phyloP scores from a whole-genome alignment of 2,888 invertebrate species.

The Leucozona laternaria region DNA sequence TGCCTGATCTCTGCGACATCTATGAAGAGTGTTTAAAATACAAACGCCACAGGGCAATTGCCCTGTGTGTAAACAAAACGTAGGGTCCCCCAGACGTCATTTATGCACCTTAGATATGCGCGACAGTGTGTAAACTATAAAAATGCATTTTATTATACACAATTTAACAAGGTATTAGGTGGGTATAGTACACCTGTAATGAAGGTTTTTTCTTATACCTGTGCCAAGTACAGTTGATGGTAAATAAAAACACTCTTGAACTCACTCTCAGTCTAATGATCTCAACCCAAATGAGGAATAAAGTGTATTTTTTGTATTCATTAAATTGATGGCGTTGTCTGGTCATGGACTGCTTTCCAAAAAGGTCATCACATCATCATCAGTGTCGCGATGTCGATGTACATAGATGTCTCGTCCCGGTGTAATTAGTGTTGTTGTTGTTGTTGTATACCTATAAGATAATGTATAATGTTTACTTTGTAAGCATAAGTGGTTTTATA shows the following conservation, averaged over 20 bases:
- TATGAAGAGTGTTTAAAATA: not conserved
- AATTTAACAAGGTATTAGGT: constrained; percentile 22
- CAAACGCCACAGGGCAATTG: not conserved
- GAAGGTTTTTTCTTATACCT: constrained; percentile 6
- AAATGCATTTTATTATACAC: constrained; percentile 36
- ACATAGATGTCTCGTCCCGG: too few relatives aligned
- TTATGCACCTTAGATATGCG: not conserved
- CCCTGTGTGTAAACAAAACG: constrained; percentile 21
- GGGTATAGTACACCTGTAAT: constrained; percentile 29
- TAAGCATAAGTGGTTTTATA: not conserved
- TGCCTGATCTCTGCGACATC: not conserved
- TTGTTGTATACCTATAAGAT: constrained; percentile 51
- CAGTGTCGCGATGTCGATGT: constrained; percentile 17
- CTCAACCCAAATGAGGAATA: constrained; percentile 63
- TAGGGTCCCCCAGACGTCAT: not conserved
- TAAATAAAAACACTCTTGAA: constrained; percentile 45
- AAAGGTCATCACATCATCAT: constrained; percentile 65
- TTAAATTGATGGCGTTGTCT: constrained; percentile 35
- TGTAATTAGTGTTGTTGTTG: constrained; percentile 63
- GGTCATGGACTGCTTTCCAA: constrained; percentile 57
- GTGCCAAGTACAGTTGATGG: constrained; percentile 9
- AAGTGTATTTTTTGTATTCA: constrained; percentile 29
- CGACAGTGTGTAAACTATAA: constrained; percentile 22
- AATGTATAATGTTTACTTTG: constrained; percentile 3
- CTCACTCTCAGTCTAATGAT: constrained; percentile 67